phyloP scores from a whole-genome alignment of 2,888 invertebrate genomes.

The Acronicta psi region DNA sequence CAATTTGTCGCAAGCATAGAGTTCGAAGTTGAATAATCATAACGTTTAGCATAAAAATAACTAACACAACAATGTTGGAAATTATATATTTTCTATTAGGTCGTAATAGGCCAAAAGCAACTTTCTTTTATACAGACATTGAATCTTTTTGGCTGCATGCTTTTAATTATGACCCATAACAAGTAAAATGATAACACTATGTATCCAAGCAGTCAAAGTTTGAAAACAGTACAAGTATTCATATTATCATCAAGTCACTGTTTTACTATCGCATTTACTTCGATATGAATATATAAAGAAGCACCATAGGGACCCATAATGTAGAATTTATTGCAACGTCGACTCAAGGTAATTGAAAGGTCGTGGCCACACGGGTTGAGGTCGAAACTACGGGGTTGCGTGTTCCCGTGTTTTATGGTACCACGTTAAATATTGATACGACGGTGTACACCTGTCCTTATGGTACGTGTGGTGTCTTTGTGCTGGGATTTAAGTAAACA shows the following conservation, averaged over 20 bases:
- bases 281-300: constrained; percentile 33
- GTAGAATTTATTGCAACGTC: constrained; percentile 52
- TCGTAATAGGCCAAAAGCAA: no score
- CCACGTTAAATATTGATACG: constrained; percentile 63
- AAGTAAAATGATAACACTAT: neutral
- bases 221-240: constrained; percentile 11
- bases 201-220: neutral
- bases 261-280: constrained; percentile 1
- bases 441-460: constrained; percentile 45
- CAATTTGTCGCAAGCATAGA: no score
- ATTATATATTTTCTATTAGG: no score
- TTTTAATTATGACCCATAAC: neutral
- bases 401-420: constrained; percentile 53
- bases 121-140: no score
- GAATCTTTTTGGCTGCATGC: no score
- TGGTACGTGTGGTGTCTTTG: constrained; percentile 33
- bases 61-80: no score
- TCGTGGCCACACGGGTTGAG: constrained; percentile 22
- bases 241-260: neutral
- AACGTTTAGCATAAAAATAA: no score
- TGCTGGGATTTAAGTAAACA: constrained; percentile 25
- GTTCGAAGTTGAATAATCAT: no score
- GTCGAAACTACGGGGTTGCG: constrained; percentile 24
- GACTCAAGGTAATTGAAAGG: constrained; percentile 38
- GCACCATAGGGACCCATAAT: constrained; percentile 19